These are phyloP conservation scores for Sitta carolinensis DNA, from an alignment of 2,797 vertebrate species.

Conservation along the genomic window DNA sequence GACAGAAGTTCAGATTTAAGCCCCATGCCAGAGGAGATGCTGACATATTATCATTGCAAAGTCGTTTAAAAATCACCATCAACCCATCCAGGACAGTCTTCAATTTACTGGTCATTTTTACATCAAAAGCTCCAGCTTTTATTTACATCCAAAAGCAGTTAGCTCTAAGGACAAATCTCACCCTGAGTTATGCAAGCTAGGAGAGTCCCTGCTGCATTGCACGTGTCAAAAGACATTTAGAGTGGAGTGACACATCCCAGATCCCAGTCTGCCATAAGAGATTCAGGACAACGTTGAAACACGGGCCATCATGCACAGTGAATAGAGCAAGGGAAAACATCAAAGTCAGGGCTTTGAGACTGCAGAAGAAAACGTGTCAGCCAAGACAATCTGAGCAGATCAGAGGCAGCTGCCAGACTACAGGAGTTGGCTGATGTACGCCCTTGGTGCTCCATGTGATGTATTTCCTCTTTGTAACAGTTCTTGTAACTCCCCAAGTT, in stretches of 20 bases:
- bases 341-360: background rate
- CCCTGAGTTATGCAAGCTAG: background rate
- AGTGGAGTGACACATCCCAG: background rate
- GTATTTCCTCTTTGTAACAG: background rate
- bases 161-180: background rate
- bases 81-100: background rate
- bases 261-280: background rate
- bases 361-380: background rate
- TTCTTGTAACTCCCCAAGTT: background rate
- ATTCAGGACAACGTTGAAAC: rapidly evolving
- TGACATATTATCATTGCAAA: background rate
- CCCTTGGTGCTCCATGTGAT: background rate
- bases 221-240: background rate
- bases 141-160: background rate
- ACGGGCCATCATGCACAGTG: background rate
- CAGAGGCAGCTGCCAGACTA: background rate
- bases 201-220: background rate
- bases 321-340: background rate
- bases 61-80: background rate
- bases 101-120: background rate
- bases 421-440: background rate
- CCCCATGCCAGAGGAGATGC: background rate
- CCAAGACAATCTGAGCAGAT: background rate
- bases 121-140: background rate
- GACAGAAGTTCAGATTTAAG: background rate